phyloP scores from a whole-genome alignment of 1,140 invertebrate species.

The Solenopsis invicta region DNA sequence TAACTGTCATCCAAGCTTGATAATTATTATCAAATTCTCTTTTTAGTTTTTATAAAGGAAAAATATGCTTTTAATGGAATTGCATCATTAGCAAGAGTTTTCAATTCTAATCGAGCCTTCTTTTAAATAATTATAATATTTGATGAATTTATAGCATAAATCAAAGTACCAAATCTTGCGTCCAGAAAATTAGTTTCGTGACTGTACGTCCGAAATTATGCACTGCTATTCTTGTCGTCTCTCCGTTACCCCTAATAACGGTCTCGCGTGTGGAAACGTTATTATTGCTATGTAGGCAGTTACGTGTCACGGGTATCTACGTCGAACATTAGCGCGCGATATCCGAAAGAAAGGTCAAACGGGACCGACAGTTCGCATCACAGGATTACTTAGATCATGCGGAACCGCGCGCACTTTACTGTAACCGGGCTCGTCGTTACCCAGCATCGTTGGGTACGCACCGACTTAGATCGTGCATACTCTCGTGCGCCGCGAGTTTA shows the following conservation, averaged over 20 bases:
- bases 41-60: too few species aligned
- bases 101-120: too few species aligned
- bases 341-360: neutral
- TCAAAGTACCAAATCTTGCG: too few species aligned
- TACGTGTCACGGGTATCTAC: neutral
- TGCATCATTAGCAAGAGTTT: too few species aligned
- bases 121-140: too few species aligned
- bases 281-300: neutral
- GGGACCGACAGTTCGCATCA: neutral
- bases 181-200: too few species aligned
- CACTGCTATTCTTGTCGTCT: constrained; percentile 39
- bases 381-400: neutral
- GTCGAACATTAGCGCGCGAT: neutral
- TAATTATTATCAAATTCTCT: too few species aligned
- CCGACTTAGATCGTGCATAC: neutral
- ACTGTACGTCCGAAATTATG: constrained; percentile 20
- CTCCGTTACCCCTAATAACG: constrained; percentile 17
- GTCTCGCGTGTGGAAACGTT: constrained; percentile 20
- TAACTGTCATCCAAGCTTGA: too few species aligned
- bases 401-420: constrained; percentile 5
- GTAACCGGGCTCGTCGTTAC: neutral
- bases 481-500: constrained; percentile 3
- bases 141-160: too few species aligned
- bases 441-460: neutral
- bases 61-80: too few species aligned